Evolutionary conservation across 2,113 vertebrate genomes (phyloP).

Genomic region (Podarcis cretensis): DNA sequence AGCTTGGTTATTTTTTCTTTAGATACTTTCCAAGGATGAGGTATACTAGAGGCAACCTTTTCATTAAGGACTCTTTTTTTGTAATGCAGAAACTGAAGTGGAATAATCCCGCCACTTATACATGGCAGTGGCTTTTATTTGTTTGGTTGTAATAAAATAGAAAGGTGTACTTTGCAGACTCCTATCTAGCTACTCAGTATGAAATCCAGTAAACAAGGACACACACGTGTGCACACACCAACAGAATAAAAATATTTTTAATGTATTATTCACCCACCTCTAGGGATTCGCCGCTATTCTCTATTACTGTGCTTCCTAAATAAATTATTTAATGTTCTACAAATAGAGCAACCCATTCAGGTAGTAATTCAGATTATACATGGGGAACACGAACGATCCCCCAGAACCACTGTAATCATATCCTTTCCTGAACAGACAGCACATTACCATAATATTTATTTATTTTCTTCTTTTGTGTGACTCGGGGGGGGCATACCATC

Average conservation of each 20-base stretch:
- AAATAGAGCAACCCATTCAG: slow-evolving; percentile 54
- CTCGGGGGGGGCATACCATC: neutral
- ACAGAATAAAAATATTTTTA: slow-evolving; percentile 57
- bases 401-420: slow-evolving; percentile 32
- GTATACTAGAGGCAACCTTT: neutral
- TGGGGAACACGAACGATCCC: slow-evolving; percentile 30
- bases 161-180: slow-evolving; percentile 1
- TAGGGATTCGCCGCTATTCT: slow-evolving; percentile 49
- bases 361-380: slow-evolving; percentile 46
- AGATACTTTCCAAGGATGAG: slow-evolving; percentile 30
- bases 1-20: neutral
- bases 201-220: slow-evolving; percentile 42
- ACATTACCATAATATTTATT: neutral
- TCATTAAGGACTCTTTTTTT: slow-evolving; percentile 13
- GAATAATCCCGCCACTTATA: slow-evolving; percentile 12
- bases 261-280: slow-evolving; percentile 61
- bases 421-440: neutral
- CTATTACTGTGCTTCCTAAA: slow-evolving; percentile 43
- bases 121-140: slow-evolving; percentile 26
- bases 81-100: neutral
- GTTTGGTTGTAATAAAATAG: slow-evolving; percentile 21
- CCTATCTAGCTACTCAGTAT: slow-evolving; percentile 23
- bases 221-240: neutral
- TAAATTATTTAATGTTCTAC: slow-evolving; percentile 56
- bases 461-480: neutral